Percentiles rank a stretch among this genome's conserved stretches.
phyloP scores from a whole-genome alignment of 2,888 invertebrate species.

The Crocallis elinguaria region DNA sequence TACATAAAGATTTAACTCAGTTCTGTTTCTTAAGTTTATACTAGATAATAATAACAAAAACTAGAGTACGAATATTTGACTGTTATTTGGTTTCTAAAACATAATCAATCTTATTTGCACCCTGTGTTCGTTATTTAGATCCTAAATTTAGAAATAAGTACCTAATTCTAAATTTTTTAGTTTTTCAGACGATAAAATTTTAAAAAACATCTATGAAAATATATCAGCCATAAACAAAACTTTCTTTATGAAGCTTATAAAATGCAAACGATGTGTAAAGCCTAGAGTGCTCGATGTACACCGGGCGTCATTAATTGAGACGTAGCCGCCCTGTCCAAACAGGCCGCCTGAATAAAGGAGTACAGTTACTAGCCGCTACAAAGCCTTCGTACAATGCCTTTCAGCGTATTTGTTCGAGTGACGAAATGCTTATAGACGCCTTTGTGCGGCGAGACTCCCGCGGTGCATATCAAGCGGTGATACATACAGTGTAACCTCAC shows the following conservation, averaged over 20 bases:
- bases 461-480: conserved; percentile 48
- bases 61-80: too few relatives aligned
- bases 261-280: conserved; percentile 26
- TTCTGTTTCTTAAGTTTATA: too few relatives aligned
- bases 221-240: conserved; percentile 3
- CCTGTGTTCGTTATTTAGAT: too few relatives aligned
- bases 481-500: conserved; percentile 38
- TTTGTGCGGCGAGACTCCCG: conserved; percentile 64
- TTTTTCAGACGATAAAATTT: too few relatives aligned
- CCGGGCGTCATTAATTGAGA: conserved; percentile 64
- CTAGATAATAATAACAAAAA: too few relatives aligned
- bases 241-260: conserved; percentile 32
- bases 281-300: conserved; percentile 27
- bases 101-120: too few relatives aligned
- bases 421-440: conserved; percentile 68
- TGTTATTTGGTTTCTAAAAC: too few relatives aligned
- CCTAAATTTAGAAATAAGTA: too few relatives aligned
- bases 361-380: conserved; percentile 66
- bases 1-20: too few relatives aligned
- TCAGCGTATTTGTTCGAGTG: conserved; percentile 70
- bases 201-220: background rate
- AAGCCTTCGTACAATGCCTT: conserved; percentile 66
- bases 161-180: too few relatives aligned
- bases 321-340: conserved; percentile 65
- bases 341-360: conserved; percentile 60